phyloP scores from a whole-genome alignment of 2,113 vertebrate genomes.

The Speoplatyrhinus poulsoni region DNA sequence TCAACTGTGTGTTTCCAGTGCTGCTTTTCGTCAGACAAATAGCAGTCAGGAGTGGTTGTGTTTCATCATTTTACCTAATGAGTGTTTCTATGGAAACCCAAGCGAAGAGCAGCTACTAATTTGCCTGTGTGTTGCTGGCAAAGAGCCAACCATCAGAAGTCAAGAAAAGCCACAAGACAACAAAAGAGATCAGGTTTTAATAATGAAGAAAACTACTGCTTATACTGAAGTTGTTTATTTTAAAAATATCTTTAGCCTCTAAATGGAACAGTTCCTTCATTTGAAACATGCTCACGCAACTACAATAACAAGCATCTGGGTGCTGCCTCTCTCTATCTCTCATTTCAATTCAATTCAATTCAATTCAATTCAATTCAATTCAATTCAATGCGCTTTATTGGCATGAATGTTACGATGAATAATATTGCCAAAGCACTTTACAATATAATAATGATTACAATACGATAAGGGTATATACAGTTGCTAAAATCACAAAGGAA shows the following conservation, averaged over 20 bases:
- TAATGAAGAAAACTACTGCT: background rate
- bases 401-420: too few relatives aligned
- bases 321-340: background rate
- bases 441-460: too few relatives aligned
- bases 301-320: background rate
- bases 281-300: background rate
- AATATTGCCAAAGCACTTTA: too few relatives aligned
- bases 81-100: constrained; percentile 65
- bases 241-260: too few relatives aligned
- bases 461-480: too few relatives aligned
- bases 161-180: background rate
- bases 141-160: constrained; percentile 8
- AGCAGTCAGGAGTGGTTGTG: constrained; percentile 19
- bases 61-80: constrained; percentile 58
- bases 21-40: constrained; percentile 33
- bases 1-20: background rate
- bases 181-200: constrained; percentile 4
- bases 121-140: constrained; percentile 36
- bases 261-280: background rate
- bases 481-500: too few relatives aligned
- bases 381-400: too few relatives aligned
- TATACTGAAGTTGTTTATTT: too few relatives aligned
- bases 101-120: constrained; percentile 38
- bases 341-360: background rate
- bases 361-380: background rate